A percentile compares a stretch with the other conserved stretches of the same genome.
Evolutionary conservation across 2,797 vertebrate genomes (phyloP).

Genomic region (Chrosomus eos): DNA sequence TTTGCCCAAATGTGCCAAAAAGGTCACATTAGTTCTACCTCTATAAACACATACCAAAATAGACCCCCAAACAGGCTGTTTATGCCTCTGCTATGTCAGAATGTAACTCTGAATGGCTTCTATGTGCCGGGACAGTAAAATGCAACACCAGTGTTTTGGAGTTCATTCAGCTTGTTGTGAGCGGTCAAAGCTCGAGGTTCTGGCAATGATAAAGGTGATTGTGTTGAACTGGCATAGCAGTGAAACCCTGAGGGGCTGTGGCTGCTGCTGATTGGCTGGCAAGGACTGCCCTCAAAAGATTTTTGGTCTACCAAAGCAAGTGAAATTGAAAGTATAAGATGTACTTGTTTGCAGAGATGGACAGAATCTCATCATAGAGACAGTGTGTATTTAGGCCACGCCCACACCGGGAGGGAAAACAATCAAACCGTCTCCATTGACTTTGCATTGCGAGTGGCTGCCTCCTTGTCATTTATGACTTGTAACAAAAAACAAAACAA

Average conservation of each 20-base stretch:
- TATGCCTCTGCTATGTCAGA: conserved; percentile 65
- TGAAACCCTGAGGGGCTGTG: background rate
- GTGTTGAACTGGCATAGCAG: background rate
- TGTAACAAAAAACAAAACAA: too few species aligned
- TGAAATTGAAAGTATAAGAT: background rate
- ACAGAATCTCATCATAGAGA: background rate
- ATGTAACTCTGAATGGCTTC: conserved; percentile 48
- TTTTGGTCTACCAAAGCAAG: background rate
- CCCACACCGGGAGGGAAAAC: too few species aligned
- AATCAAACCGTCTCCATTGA: too few species aligned
- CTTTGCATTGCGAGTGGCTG: too few species aligned
- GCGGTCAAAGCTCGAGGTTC: background rate
- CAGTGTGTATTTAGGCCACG: too few species aligned
- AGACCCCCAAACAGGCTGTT: conserved; percentile 65
- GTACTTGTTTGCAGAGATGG: background rate
- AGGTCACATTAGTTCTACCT: conserved; percentile 66
- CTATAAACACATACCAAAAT: conserved; percentile 77
- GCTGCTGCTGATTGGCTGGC: background rate
- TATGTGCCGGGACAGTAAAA: conserved; percentile 59
- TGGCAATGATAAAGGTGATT: conserved; percentile 16
- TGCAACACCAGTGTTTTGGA: background rate
- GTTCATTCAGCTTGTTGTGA: conserved; percentile 15
- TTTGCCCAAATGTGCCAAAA: conserved; percentile 56
- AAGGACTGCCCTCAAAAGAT: background rate
- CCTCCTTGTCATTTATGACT: too few species aligned